Percentiles rank a stretch among this genome's conserved stretches.
These are phyloP conservation scores for Paramuricea clavata DNA, from an alignment of 92 coral and sea anemone genomes.

Conservation along the genomic window DNA sequence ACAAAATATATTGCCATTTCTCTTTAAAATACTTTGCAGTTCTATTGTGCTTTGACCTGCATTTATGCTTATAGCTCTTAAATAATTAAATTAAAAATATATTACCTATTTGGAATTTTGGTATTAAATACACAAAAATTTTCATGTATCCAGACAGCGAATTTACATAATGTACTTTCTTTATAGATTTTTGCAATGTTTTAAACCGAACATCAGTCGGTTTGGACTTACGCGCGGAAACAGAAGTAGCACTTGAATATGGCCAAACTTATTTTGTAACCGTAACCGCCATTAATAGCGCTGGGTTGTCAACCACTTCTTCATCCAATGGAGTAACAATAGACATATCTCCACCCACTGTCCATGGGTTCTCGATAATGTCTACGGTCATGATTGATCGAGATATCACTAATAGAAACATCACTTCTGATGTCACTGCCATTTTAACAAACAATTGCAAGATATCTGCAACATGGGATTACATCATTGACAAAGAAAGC, in stretches of 20 bases:
- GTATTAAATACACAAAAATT: too few species aligned
- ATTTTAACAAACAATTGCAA: not conserved
- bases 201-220: conserved; percentile 68
- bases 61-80: too few species aligned
- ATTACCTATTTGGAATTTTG: too few species aligned
- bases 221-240: conserved; percentile 57
- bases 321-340: conserved; percentile 85
- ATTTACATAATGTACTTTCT: too few species aligned
- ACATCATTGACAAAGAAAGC: conserved; percentile 73
- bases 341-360: conserved; percentile 79
- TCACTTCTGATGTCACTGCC: not conserved
- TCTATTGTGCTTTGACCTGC: too few species aligned
- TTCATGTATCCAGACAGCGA: too few species aligned
- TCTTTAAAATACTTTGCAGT: too few species aligned
- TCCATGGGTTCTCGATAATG: conserved; percentile 42
- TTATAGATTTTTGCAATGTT: conserved; percentile 78
- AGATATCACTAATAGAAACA: conserved; percentile 48
- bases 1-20: too few species aligned
- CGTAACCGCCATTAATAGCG: conserved; percentile 87
- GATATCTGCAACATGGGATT: conserved; percentile 64
- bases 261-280: conserved; percentile 80
- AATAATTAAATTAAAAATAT: too few species aligned
- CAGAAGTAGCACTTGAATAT: conserved; percentile 61
- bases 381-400: conserved; percentile 5
- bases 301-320: conserved; percentile 76